Conservation (phyloP, 1,140 invertebrate genomes). For the Homalodisca vitripennis region DNA sequence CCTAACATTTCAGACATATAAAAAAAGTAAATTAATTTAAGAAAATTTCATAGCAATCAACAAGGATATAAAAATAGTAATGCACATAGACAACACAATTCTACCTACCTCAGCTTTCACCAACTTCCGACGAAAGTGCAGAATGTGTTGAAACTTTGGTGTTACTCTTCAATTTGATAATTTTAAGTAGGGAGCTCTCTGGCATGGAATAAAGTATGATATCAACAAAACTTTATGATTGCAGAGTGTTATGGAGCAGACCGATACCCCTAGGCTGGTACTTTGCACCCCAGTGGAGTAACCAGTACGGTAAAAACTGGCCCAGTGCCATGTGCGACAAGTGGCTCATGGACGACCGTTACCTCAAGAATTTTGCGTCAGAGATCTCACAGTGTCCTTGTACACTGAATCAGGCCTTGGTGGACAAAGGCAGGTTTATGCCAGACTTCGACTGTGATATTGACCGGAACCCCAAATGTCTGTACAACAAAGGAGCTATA, state of each 20-base stretch:
- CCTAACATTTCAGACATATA: too few relatives aligned
- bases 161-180: too few relatives aligned
- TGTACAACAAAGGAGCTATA: constrained; percentile 81
- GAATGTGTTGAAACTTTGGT: too few relatives aligned
- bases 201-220: too few relatives aligned
- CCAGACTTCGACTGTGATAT: constrained; percentile 91
- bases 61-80: too few relatives aligned
- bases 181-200: too few relatives aligned
- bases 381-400: constrained; percentile 86
- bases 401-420: constrained; percentile 82
- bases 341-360: constrained; percentile 86
- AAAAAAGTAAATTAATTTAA: too few relatives aligned
- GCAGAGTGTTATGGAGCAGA: constrained; percentile 80
- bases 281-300: constrained; percentile 84
- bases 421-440: constrained; percentile 89
- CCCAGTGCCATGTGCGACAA: constrained; percentile 76
- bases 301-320: constrained; percentile 76
- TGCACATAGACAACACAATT: too few relatives aligned
- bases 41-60: too few relatives aligned
- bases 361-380: constrained; percentile 84
- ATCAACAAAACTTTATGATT: too few relatives aligned
- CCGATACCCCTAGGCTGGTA: constrained; percentile 93
- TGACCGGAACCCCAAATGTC: constrained; percentile 86
- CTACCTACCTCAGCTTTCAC: too few relatives aligned
- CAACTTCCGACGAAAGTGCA: too few relatives aligned